Conservation (phyloP, 2,113 vertebrate species). For the Paramisgurnus dabryanus region DNA sequence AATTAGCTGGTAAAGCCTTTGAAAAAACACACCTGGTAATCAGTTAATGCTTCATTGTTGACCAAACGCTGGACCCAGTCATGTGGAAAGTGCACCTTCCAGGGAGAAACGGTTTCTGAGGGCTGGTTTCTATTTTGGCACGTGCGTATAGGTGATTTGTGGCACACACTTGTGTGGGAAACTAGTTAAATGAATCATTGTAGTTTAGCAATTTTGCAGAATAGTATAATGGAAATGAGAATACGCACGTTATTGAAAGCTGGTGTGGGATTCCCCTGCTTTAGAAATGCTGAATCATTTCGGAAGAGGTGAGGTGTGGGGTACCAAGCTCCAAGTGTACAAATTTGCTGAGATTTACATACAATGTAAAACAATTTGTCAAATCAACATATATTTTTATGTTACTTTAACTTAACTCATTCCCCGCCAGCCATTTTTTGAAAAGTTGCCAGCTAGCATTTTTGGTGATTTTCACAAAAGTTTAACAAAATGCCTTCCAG, state of each 20-base stretch:
- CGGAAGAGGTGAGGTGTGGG: constrained; percentile 11
- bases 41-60: not conserved
- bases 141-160: not conserved
- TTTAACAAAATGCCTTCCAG: too few species aligned
- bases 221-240: constrained; percentile 22
- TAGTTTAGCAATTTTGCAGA: constrained; percentile 1
- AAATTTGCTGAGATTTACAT: not conserved
- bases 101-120: not conserved
- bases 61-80: constrained; percentile 20
- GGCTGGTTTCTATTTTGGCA: not conserved
- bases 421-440: too few species aligned
- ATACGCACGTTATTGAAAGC: constrained; percentile 16
- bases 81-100: constrained; percentile 28
- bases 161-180: constrained; percentile 21
- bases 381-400: too few species aligned
- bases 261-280: constrained; percentile 7
- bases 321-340: not conserved
- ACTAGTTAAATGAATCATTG: constrained; percentile 13
- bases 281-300: constrained; percentile 37
- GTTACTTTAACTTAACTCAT: too few species aligned
- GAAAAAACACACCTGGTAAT: constrained; percentile 27
- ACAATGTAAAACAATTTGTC: not conserved
- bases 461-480: too few species aligned
- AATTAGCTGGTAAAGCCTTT: constrained; percentile 15
- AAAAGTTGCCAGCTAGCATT: too few species aligned